These are phyloP conservation scores for Stratiolaelaps scimitus DNA, from an alignment of 1,140 invertebrate species.

Conservation along the genomic window DNA sequence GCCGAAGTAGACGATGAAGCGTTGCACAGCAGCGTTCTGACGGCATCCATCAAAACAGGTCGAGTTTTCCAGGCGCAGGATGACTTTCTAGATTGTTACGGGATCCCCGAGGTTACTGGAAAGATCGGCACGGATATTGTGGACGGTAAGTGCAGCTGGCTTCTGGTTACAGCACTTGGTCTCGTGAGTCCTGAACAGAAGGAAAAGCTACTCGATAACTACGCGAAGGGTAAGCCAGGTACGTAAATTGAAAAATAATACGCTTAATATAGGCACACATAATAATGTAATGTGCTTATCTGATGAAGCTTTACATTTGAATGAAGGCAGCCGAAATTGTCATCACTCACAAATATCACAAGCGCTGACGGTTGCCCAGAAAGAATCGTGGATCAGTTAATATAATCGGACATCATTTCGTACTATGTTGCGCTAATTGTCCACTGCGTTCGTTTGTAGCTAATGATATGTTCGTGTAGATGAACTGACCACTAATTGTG, in stretches of 20 bases:
- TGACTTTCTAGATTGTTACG: conserved; percentile 49
- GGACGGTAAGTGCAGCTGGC: conserved; percentile 49
- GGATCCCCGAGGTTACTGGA: conserved; percentile 44
- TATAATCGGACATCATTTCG: background rate
- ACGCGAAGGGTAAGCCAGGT: no score
- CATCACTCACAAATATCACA: background rate
- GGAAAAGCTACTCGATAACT: no score
- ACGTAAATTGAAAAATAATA: background rate
- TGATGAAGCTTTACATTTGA: no score
- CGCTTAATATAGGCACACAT: background rate
- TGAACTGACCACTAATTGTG: no score
- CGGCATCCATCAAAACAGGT: conserved; percentile 85
- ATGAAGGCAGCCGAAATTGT: background rate
- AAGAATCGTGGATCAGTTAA: no score
- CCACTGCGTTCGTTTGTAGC: no score
- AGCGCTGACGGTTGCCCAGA: background rate
- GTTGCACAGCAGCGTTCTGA: conserved; percentile 52
- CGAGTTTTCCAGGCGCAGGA: conserved; percentile 78
- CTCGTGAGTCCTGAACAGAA: conserved; percentile 52
- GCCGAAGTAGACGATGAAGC: background rate
- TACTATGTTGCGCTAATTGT: background rate
- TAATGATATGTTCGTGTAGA: no score
- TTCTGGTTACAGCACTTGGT: conserved; percentile 43
- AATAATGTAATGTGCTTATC: no score
- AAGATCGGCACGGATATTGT: conserved; percentile 49